Evolutionary conservation across 2,797 vertebrate species (phyloP), one percentile per base, ranked within the genome.

Genomic region (Spheniscus humboldti): DNA sequence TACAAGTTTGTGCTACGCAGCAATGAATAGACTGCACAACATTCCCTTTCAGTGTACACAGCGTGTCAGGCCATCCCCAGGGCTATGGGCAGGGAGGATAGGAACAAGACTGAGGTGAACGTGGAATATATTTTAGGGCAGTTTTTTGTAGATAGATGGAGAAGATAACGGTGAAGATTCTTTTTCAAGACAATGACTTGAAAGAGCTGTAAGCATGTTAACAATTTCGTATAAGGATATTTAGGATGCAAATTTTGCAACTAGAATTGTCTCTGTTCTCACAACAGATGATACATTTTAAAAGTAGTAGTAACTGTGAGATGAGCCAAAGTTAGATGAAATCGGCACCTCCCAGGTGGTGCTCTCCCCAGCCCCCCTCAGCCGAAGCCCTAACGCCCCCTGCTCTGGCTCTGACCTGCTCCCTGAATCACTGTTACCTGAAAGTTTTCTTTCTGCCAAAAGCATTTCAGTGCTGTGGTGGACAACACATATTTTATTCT

Each of bases 201-300:
- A 71, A 94, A 73, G 52, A 78, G 28, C 43, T 52, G 39, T 39
- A 85, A 63, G n/a, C 4, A 25, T 18, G 35, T 48, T 73, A 78
- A 48, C 5, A 10, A 39, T 63, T 84, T 91, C 22, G 2, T 33
- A 15, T 59, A 73, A 52, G 33, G 62, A 66, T 83, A 81, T 86
- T 91, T 52, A 76, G 57, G 33, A 63, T 56, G 47, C 19, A 69
- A 56, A 64, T 75, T 80, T 91, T 93, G 75, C 53, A 86, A 41
- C 47, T 66, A 90, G 69, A 80, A 59, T 91, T 89, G 78, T 71
- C 81, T 50, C 62, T 63, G 22, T 75, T 96, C 79, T 92, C 82
- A 92, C 52, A 77, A 83, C 86, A 89, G 93, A 92, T 77, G 72
- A 88, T n/a, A 41, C 14, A 71, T 53, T 86, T 96, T 75, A 80